Evolutionary conservation across 2,797 vertebrate species (phyloP), one percentile per base, ranked within the genome.

Genomic region (Sciurus vulgaris): DNA sequence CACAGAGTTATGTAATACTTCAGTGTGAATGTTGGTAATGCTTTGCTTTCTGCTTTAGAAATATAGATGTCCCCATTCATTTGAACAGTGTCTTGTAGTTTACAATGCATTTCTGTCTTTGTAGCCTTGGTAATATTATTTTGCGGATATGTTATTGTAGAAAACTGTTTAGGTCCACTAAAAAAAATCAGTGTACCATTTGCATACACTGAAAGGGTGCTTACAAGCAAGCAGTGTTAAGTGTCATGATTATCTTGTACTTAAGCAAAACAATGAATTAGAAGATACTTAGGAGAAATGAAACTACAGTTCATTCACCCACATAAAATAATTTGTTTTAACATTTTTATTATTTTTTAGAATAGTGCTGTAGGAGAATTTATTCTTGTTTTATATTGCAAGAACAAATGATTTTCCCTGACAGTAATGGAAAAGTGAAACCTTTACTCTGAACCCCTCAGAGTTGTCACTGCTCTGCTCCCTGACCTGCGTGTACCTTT

Each of bases 381-480:
- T 92, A 67, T 83, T 5, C 14, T 3, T 87, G 59, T 72, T 94
- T 73, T 51, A 65, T 86, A 84, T 93, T 93, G 51, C 38, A 91
- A 86, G 85, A 76, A 26, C 12, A 41, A 41, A 61, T 14, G 3
- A 11, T 54, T 86, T 83, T 69, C 38, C 33, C 35, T 4, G 17
- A 44, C 47, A 51, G 28, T 33, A 69, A 1, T 94, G 74, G 65
- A 70, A 83, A 82, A 78, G 24, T 13, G 20, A 82, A 51, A 44
- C 15, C 18, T 86, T 87, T 54, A 20, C 41, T 47, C 11, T 54
- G 14, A 78, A 70, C 33, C 13, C 0, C 6, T 74, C 26, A 13
- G n/a, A 65, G 28, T 41, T 38, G 24, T 70, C 38, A 0, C 20
- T n/a, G 28, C 30, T 81, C 63, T 22, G 33, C 41, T 67, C 38